Percentiles rank a stretch among this genome's conserved stretches.
These are phyloP conservation scores for Microcebus ravelobensis DNA, from an alignment of 2,113 vertebrate species.

Conservation along the genomic window DNA sequence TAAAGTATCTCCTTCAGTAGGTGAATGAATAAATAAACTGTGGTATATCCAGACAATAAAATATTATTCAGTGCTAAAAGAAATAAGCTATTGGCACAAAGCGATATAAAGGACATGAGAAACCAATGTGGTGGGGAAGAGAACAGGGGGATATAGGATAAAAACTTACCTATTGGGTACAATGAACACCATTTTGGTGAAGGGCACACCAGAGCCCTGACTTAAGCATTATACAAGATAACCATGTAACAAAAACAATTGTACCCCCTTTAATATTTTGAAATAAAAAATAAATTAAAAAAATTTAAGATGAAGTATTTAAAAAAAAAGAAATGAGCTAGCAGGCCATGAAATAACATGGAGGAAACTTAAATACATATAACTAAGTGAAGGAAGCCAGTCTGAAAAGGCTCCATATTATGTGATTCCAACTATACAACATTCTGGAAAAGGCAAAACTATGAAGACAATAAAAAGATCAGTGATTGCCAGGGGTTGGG, in stretches of 20 bases:
- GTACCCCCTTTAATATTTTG: no score
- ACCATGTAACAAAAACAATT: no score
- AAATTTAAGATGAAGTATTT: no score
- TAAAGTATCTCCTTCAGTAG: not conserved
- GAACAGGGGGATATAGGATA: no score
- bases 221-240: no score
- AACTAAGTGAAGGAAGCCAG: not conserved
- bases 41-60: not conserved
- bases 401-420: not conserved
- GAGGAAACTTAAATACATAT: not conserved
- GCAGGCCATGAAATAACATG: not conserved
- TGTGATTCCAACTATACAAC: not conserved
- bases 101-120: no score
- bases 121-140: no score
- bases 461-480: not conserved
- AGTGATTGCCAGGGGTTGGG: not conserved
- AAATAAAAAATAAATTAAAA: no score
- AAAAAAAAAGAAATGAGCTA: not conserved
- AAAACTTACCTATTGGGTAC: no score
- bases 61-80: not conserved
- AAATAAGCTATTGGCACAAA: not conserved
- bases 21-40: not conserved
- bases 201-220: no score
- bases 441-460: conserved; percentile 6
- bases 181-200: no score